Evolutionary conservation across 2,797 vertebrate genomes (phyloP), one percentile per base, ranked within the genome.

Genomic region (Falco columbarius): DNA sequence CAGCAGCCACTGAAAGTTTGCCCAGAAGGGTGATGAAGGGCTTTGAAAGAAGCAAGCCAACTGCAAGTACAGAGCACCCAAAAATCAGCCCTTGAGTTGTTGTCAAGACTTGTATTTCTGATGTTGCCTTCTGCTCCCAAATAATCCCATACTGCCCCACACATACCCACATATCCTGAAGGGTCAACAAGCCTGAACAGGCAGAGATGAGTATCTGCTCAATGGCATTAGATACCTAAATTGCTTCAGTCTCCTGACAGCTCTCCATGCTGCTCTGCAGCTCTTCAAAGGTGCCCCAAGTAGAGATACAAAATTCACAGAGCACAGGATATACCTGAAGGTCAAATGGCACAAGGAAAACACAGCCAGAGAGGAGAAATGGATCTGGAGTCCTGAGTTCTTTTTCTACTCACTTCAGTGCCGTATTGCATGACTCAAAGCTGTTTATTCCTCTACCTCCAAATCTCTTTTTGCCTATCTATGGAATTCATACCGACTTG

Each of bases 121-220:
- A 23, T 54, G 68, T 52, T 94, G 36, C 81, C 24, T 85, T 66
- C 59, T 92, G 84, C 75, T 94, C 84, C 71, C 68, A 68, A 46
- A 85, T 61, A 71, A 83, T 87, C 56, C 71, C 75, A 67, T 29
- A 14, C 89, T 93, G 89, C 84, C 89, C 95, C 74, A 84, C 93
- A 80, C 2, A 0, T 27, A 55, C 24, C 56, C 61, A 58, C 1
- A 0, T 18, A 76, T 56, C 89, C 91, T 0, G 0, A 76, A 91
- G 94, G 79, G 36, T 18, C 40, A 94, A 7, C 94, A 96, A 67
- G 96, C 86, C 92, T 81, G 29, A 74, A 71, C 92, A 97, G 75
- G 95, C 86, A 89, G 65, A 89, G 92, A 92, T 89, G 72, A 80
- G 26, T 56, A 96, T 96, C 96, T 92, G 55, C 79, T 73, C 56